phyloP scores from a whole-genome alignment of 2,888 invertebrate genomes.

The Melinopterus prodromus region DNA sequence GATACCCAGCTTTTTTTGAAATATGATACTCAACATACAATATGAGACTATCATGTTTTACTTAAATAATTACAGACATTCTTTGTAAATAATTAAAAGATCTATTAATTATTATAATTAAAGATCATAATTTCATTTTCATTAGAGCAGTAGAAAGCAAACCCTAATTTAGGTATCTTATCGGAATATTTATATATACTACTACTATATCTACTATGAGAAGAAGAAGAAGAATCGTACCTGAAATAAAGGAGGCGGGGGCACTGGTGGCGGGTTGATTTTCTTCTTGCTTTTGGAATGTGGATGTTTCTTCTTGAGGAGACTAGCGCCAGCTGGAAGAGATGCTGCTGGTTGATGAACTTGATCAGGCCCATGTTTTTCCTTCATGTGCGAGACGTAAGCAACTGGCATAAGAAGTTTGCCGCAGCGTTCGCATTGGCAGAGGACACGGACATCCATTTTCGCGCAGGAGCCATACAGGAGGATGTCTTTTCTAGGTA shows the following conservation, averaged over 20 bases:
- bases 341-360: slow-evolving; percentile 26
- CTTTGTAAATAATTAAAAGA: too few species aligned
- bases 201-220: too few species aligned
- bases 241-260: slow-evolving; percentile 52
- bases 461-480: slow-evolving; percentile 56
- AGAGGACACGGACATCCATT: slow-evolving; percentile 54
- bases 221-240: slow-evolving; percentile 42
- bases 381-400: slow-evolving; percentile 31
- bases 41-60: too few species aligned
- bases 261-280: slow-evolving; percentile 47
- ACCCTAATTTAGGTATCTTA: too few species aligned
- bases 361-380: slow-evolving; percentile 37
- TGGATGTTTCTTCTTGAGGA: slow-evolving; percentile 50
- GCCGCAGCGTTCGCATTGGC: slow-evolving; percentile 54
- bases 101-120: too few species aligned
- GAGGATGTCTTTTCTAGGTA: slow-evolving; percentile 54
- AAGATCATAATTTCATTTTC: too few species aligned
- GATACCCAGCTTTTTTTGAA: too few species aligned
- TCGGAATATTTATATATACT: too few species aligned
- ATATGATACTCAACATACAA: too few species aligned
- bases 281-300: slow-evolving; percentile 51
- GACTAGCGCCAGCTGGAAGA: slow-evolving; percentile 37
- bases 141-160: too few species aligned
- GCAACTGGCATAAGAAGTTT: slow-evolving; percentile 50
- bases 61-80: too few species aligned